Percentiles rank a stretch among this genome's conserved stretches.
Evolutionary conservation across 2,113 vertebrate genomes (phyloP).

Genomic region (Dromaius novaehollandiae): DNA sequence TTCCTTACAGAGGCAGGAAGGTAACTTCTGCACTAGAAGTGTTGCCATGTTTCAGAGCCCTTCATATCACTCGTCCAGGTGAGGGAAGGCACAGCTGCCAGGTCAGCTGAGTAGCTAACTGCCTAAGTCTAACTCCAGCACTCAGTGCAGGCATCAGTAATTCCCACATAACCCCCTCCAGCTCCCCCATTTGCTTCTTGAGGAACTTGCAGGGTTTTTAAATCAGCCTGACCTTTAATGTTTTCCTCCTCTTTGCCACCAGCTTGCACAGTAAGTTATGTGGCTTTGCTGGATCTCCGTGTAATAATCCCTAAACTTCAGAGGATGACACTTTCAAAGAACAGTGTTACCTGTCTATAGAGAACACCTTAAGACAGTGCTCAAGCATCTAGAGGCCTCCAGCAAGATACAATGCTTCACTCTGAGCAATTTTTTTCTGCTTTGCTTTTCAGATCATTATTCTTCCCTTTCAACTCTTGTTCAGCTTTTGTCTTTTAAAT

Average conservation of each 20-base stretch:
- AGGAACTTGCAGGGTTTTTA: background rate
- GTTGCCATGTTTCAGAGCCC: background rate
- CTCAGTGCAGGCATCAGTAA: background rate
- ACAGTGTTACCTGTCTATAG: accelerated
- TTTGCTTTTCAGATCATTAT: background rate
- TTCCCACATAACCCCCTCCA: too few species aligned
- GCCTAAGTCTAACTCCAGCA: accelerated
- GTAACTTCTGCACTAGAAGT: background rate
- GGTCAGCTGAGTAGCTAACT: accelerated
- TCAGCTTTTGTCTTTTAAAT: too few species aligned
- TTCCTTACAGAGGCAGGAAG: background rate
- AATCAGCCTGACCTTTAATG: accelerated
- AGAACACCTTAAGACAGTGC: background rate
- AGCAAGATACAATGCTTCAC: background rate
- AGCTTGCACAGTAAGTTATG: accelerated
- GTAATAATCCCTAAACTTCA: accelerated
- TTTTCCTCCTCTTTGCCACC: background rate
- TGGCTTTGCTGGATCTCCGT: background rate
- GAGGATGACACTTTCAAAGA: accelerated
- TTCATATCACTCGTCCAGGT: accelerated
- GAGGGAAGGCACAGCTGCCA: background rate
- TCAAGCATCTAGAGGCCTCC: background rate
- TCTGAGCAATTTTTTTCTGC: background rate
- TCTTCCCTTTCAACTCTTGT: background rate
- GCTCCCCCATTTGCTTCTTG: too few species aligned